Evolutionary conservation across 2,797 vertebrate genomes (phyloP), one percentile per base, ranked within the genome.

Genomic region (Halcyon chelicuti): DNA sequence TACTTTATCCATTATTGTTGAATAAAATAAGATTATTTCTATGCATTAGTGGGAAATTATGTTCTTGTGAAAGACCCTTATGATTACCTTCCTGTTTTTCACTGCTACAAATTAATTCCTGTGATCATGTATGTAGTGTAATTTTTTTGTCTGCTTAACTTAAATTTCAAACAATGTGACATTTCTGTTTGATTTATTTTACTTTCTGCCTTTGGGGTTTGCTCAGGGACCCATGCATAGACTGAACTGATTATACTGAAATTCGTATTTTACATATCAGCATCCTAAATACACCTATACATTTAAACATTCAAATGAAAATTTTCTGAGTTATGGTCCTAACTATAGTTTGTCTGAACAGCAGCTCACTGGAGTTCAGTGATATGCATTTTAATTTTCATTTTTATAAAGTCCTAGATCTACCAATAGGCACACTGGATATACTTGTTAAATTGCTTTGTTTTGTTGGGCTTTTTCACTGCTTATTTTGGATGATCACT

Each of bases 121-220:
- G 15, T 52, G 28, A 68, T 74, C 11, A 14, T n/a, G 14, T 62
- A 44, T 0, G 3, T 17, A 47, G 12, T 26, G 33, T 60, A 89
- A 81, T 18, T 76, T 82, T 70, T 29, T 60, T 33, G 7, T 46
- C 22, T 46, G 10, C 74, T 81, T 94, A 51, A n/a, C 14, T 66
- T 91, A 52, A 80, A 85, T 83, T 86, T 86, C n/a, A 68, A 75
- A 66, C 10, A 49, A 26, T 40, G 23, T 63, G 31, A 22, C 28
- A 26, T 67, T 84, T 94, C 25, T 60, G 22, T 82, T 87, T 86
- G 18, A 66, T 77, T 95, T 63, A 61, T 79, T 83, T 82, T 86
- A 14, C 5, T 65, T 72, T 78, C 68, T 71, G 55, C 44, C 28
- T 92, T 79, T 79, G 46, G 49, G 35, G 12, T 88, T 71, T 79